Evolutionary conservation across 2,797 vertebrate genomes (phyloP), one percentile per base, ranked within the genome.

Genomic region (Lycodopsis pacificus): DNA sequence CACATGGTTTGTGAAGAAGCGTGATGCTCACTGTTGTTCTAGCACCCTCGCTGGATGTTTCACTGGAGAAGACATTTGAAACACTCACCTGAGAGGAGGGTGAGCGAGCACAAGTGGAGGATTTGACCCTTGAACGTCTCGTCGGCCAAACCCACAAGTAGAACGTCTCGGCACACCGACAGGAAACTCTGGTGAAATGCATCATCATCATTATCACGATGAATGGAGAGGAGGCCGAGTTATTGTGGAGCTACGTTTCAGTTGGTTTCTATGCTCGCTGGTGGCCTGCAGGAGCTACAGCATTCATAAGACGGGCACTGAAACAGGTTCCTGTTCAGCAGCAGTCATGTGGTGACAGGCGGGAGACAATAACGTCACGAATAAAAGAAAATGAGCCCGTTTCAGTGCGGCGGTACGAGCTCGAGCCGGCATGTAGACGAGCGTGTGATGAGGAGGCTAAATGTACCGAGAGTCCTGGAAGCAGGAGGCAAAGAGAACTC

Each of bases 141-240:
- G 56, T 97, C 95, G 0, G 94, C 96, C 68, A 98, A 92, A 86
- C 96, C 96, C 44, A 98, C 94, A 63, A 97, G 96, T 56, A 98
- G 72, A 58, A 96, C 89, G 5, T 99, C 97, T 71, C 95, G 95
- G 82, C 95, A 96, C 19, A 97, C 92, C 0, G 89, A 86, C 86
- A 99, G 88, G 88, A 96, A 98, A 51, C 83, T 92, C 98, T 99
- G 93, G 17, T 5, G 12, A 62, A 62, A 71, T 0, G 1, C 51
- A 77, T 62, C 38, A 34, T 5, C 30, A 34, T 34, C 38, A 34
- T 5, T 1, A 15, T 63, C 30, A 62, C 7, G 32, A 34, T 34
- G 32, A 34, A 34, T 40, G 42, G 1, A 54, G 20, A 54, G 2
- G n/a, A 20, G 3, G 14, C 1, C 1, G 7, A 14, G 40, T 75